Base-by-base conservation (phyloP, 2,888 invertebrate species). In the Micoletzkya japonica region DNA sequence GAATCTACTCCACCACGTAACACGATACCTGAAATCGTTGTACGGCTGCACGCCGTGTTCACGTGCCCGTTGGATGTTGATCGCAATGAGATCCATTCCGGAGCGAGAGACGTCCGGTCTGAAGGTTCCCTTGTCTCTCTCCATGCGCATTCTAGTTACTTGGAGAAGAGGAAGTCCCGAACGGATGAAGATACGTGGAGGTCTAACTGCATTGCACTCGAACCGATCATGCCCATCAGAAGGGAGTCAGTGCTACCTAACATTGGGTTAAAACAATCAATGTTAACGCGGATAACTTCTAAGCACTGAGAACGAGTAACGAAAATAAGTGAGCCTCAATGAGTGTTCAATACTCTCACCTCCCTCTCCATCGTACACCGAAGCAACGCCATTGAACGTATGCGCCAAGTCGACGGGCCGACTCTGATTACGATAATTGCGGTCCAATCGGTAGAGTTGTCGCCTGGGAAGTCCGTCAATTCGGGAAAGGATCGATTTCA, bases 321-420 rank as follows among this genome's bases (percentile, higher is more conserved):
- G 37, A 58, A 37, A 24, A 60, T 28, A 3, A 39, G n/a, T 36
- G 36, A 17, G 10, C 52, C 7, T n/a, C 44, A 14, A 10, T 44
- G 20, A 14, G 20, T 44, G 44, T 44, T 37, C n/a, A n/a, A n/a
- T n/a, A 64, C 28, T 49, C 58, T 54, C 49, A 64, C 70, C 71
- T 44, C 60, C 64, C 50, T 73, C 74, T 37, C 77, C 79, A 74
- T 82, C 78, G 73, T 86, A 86, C 66, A 95, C 89, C 88, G 92
- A 91, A 79, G 94, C 94, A 44, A 93, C 91, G 83, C 91, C 93
- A 89, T 95, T 94, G 90, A 95, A 95, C 2, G 93, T 92, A 82
- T 93, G 92, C 58, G 94, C 89, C 30, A 95, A 88, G 63, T 84
- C 84, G 20, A 85, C 77, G 4, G 80, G 78, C 32, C 71, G 64